Percentiles rank a stretch among this genome's conserved stretches.
These are phyloP conservation scores for Zaprionus camerounensis DNA, from an alignment of 1,140 invertebrate species.

Conservation along the genomic window DNA sequence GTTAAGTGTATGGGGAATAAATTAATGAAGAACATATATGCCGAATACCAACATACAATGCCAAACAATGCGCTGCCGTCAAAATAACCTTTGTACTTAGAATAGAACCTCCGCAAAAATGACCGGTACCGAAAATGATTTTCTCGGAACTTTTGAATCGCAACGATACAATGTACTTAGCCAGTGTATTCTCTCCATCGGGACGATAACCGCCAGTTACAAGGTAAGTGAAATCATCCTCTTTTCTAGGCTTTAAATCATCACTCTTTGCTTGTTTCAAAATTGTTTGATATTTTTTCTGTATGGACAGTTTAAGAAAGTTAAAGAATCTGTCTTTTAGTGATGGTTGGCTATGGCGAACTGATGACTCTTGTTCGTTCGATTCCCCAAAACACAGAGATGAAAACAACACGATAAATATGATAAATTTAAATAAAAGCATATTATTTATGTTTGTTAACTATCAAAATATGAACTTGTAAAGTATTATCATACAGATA, in stretches of 20 bases:
- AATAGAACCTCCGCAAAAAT: background rate
- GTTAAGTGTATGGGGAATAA: background rate
- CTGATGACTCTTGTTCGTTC: background rate
- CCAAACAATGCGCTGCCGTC: background rate
- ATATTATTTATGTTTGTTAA: background rate
- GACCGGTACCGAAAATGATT: background rate
- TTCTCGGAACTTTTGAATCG: background rate
- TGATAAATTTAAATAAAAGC: background rate
- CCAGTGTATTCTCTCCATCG: background rate
- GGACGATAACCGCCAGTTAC: background rate
- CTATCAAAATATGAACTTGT: background rate
- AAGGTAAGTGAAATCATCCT: background rate
- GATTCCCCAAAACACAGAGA: background rate
- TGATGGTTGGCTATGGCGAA: too few relatives aligned
- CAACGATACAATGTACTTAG: background rate
- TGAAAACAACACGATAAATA: background rate
- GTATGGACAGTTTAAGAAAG: background rate
- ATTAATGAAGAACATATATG: background rate
- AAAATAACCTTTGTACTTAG: background rate
- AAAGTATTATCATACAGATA: too few relatives aligned
- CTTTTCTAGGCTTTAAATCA: background rate
- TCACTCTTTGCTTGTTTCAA: accelerated
- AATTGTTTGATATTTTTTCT: background rate
- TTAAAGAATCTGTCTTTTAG: background rate
- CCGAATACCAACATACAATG: background rate